Base-by-base conservation (phyloP, 2,888 invertebrate genomes). In the Drosophila setosimentum region DNA sequence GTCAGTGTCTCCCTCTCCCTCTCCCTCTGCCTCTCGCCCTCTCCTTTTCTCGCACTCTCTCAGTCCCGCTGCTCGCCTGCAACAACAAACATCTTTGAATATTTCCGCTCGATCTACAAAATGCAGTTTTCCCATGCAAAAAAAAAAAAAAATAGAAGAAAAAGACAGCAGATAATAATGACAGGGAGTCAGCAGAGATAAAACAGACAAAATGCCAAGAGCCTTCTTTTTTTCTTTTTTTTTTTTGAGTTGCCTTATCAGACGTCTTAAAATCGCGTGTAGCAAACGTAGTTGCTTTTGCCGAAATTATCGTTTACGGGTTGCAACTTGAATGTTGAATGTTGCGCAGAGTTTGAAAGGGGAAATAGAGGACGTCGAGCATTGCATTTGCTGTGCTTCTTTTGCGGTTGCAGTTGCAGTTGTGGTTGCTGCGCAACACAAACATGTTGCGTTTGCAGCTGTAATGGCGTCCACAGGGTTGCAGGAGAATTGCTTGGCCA, bases 61-160 rank as follows among this genome's bases (percentile, higher is more conserved):
- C 40, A 10, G 18, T 7, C 45, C 21, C 5, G 2, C 32, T 33
- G 8, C 5, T 33, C 32, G 2, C 54, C 21, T 21, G 48, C 58
- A 68, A 35, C 75, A 73, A 64, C 70, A 79, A 80, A 69, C 73
- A 83, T 89, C 87, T 87, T 89, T 84, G 87, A 87, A 87, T 87
- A 87, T 90, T 87, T 87, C 87, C 87, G 87, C 73, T 87, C 63
- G 74, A 87, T 82, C 78, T 83, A 80, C 86, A 76, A 87, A 87
- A 87, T 87, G 87, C 87, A 87, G 77, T 90, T 87, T 87, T 89
- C 80, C 85, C 89, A 89, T 45, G 24, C 32, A 62, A 45, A 65
- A 54, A 29, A 54, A 62, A 45, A 60, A 55, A 35, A 13, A 51
- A 66, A 54, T 11, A n/a, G 21, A 24, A 24, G 33, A 21, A 18